Evolutionary conservation across 2,797 vertebrate species (phyloP), one percentile per base, ranked within the genome.

Genomic region (Eulemur coronatus): DNA sequence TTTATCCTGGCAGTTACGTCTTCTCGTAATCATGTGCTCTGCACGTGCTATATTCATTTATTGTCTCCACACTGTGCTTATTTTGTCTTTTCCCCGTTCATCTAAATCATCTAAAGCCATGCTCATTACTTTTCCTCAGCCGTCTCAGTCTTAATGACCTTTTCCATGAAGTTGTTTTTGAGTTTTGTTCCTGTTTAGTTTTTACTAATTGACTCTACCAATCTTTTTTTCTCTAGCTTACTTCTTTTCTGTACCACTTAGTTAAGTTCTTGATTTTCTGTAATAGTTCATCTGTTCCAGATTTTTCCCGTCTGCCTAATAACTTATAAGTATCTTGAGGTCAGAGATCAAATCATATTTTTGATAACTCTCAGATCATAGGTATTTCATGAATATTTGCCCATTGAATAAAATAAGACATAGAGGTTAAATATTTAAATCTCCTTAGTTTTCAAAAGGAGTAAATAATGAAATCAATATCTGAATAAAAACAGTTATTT

Each of bases 331-430:
- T 81, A 50, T 92, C 82, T 82, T 91, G 33, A 91, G 10, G 28
- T 91, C 46, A 93, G 30, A 97, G 84, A 91, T 91, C 14, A 95
- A 88, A 72, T 73, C 11, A 17, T 67, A 26, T 65, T 88, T 96
- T 94, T 65, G 13, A 3, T 81, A 57, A 75, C 18, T 48, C 2
- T 79, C 38, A 88, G 11, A 5, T 82, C 59, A 59, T 63, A 91
- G 22, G 55, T 95, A 24, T 61, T 78, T 24, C 6, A n/a, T 70
- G 35, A 46, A 79, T 93, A 48, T 86, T 91, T 95, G 14, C 30
- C 41, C 20, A 30, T 35, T 93, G 26, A 85, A 26, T 89, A 84
- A 86, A 96, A 38, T 67, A 92, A 76, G 20, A 75, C 24, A 86
- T 10, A 85, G 48, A 43, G 30, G n/a, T 88, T 46, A 91, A 88